These are phyloP conservation scores for Tupiocoris notatus DNA, from an alignment of 2,888 invertebrate species.

Conservation along the genomic window DNA sequence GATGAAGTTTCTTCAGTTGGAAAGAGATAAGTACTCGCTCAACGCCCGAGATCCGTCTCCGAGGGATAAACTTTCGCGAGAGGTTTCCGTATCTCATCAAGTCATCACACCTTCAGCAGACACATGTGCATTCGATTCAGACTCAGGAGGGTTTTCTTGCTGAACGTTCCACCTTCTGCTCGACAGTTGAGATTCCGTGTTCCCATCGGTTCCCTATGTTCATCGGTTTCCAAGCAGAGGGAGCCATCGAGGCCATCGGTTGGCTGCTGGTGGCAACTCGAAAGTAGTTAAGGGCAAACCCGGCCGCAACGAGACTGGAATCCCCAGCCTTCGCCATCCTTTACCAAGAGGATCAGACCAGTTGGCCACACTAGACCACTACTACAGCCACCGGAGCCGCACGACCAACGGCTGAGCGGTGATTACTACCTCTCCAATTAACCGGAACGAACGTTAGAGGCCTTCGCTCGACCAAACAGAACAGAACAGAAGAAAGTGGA, in stretches of 20 bases:
- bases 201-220: no score
- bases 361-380: neutral
- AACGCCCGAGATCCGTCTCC: no score
- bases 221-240: no score
- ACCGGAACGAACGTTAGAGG: constrained; percentile 3
- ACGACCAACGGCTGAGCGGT: neutral
- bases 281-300: neutral
- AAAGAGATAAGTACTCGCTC: no score
- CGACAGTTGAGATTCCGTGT: no score
- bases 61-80: neutral
- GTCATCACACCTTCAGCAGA: neutral
- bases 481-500: neutral
- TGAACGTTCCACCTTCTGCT: neutral
- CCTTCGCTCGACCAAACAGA: neutral
- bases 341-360: neutral
- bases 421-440: constrained; percentile 28
- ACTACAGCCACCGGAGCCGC: neutral
- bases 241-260: no score
- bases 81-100: neutral
- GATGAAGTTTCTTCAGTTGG: neutral
- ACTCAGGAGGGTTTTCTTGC: no score
- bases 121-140: no score
- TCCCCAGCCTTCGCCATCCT: no score
- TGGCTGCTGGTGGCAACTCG: neutral
- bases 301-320: neutral